Evolutionary conservation across 2,888 invertebrate genomes (phyloP).

Genomic region (Horisme vitalbata): DNA sequence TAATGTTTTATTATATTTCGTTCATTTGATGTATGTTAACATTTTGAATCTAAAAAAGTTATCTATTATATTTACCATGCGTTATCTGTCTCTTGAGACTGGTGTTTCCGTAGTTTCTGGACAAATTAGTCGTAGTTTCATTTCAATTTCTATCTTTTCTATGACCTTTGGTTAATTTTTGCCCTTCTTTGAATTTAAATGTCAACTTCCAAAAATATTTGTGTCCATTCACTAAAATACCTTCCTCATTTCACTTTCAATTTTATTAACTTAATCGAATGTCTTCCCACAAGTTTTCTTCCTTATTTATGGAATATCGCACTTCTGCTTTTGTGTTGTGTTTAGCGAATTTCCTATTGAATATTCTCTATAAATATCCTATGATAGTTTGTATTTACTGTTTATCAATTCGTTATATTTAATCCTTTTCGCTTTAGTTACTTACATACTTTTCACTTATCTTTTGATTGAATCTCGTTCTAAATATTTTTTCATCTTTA

Average conservation of each 20-base stretch:
- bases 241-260: neutral
- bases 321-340: neutral
- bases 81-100: no score
- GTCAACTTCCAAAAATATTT: neutral
- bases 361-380: no score
- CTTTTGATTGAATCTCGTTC: no score
- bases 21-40: neutral
- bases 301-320: neutral
- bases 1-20: neutral
- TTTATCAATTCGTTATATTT: no score
- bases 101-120: no score
- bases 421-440: no score
- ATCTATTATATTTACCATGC: neutral
- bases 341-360: neutral
- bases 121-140: no score
- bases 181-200: neutral
- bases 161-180: neutral
- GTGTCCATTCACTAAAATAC: neutral
- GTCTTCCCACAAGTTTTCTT: constrained; percentile 3
- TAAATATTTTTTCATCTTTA: no score
- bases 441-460: no score
- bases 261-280: neutral
- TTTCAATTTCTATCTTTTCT: neutral
- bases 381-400: no score
- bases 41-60: neutral